A percentile compares a stretch with the other conserved stretches of the same genome.
phyloP scores from a whole-genome alignment of 2,113 vertebrate genomes.

The Ceyx margarethae region DNA sequence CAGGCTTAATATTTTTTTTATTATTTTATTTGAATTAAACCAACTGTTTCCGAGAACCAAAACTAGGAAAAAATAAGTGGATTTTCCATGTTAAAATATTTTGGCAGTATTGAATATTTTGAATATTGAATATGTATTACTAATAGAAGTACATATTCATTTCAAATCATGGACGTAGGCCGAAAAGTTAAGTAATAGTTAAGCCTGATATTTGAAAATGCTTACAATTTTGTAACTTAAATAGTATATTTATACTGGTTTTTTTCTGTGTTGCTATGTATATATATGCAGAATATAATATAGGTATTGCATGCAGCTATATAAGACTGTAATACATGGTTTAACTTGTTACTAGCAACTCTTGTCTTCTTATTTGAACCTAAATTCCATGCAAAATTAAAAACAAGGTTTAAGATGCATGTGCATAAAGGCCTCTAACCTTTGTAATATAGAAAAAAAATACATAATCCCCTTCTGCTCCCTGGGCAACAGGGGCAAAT shows the following conservation, averaged over 20 bases:
- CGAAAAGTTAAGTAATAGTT: not conserved
- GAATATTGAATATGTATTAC: not conserved
- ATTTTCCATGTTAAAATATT: not conserved
- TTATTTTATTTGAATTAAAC: constrained; percentile 19
- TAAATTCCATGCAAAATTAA: not conserved
- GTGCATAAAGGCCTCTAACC: not conserved
- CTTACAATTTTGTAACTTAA: not conserved
- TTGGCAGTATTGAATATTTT: not conserved
- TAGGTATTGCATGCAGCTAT: not conserved
- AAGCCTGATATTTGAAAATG: not conserved
- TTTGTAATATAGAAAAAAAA: constrained; percentile 5
- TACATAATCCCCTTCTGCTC: not conserved
- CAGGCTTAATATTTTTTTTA: not conserved
- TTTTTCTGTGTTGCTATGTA: not conserved
- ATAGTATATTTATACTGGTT: not conserved
- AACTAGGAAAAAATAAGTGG: not conserved
- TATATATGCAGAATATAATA: not conserved
- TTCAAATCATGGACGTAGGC: not conserved
- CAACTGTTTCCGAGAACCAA: not conserved
- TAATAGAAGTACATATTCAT: not conserved
- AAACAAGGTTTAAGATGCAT: not conserved
- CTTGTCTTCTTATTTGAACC: not conserved
- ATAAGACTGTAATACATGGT: not conserved
- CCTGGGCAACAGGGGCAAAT: not conserved
- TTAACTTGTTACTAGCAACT: not conserved